Evolutionary conservation across 2,113 vertebrate species (phyloP), one percentile per base, ranked within the genome.

Genomic region (Sprattus sprattus): DNA sequence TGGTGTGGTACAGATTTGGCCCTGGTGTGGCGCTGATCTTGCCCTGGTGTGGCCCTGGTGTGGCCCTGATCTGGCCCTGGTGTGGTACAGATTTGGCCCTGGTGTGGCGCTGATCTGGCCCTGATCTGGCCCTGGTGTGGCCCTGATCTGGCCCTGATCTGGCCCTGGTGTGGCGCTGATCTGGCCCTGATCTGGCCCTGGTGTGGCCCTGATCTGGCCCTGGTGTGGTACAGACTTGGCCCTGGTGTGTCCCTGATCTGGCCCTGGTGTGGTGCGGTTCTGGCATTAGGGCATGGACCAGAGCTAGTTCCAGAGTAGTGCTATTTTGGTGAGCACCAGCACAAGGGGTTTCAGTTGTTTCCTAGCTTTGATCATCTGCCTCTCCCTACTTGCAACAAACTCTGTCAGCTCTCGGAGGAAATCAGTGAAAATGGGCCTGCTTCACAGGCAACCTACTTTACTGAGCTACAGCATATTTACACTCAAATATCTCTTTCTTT

Each of bases 321-420:
- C 6, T 60, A 5, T 39, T 78, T 78, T 11, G 28, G 71, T 39
- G 71, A 32, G 0, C 71, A 44, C 3, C 25, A 32, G 25, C 71
- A 78, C 28, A 11, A 78, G 64, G 54, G 54, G 28, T 32, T 39
- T 78, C 71, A 15, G 28, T 32, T 78, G 71, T 78, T 78, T 39
- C 4, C 28, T 15, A 11, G 5, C 71, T 39, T 32, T 39, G 71
- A 28, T 78, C 16, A 18, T 78, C 32, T 78, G 71, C 28, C 32
- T 78, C 32, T 78, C 13, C 11, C 28, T 78, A 32, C 71, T 32
- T 32, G 71, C 71, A 28, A 78, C 28, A 78, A 32, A 78, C 71
- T 39, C 71, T 15, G 71, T 78, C 71, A 78, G 71, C 71, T 78
- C 71, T 78, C 71, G 0, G 71, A 39, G 71, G 71, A 78, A 78